Base-by-base conservation (phyloP, 2,888 invertebrate genomes). In the Amiota minor region DNA sequence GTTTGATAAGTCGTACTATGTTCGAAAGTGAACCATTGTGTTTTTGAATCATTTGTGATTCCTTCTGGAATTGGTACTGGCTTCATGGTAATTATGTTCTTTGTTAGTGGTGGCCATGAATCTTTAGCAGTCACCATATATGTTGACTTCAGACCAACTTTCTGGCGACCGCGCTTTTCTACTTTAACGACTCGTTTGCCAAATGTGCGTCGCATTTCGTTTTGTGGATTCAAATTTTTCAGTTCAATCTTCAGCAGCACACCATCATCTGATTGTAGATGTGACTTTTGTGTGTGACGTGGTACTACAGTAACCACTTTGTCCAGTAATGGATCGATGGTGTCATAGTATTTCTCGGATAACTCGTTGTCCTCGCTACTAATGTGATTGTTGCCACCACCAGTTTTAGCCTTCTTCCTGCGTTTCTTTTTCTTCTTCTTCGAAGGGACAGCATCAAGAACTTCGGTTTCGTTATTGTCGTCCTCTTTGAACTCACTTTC, bases 161-260 rank as follows among this genome's bases (percentile, higher is more conserved):
- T 89, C 71, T 91, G 91, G 1, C 91, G 86, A 1, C 93, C 91
- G 64, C 91, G 91, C 86, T 92, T 92, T 87, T 94, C 94, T 71
- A 92, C 92, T 89, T 94, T 94, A 23, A 95, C 92, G 71, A 95
- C 94, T 89, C 93, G 93, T 20, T 94, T 93, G 23, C 96, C 96
- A 91, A 96, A 96, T 84, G 95, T 95, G 84, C 93, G 92, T 76
- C 94, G 94, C 87, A 96, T 91, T 90, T 96, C 96, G 90, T 95
- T 95, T 78, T 94, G 94, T 12, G 95, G 93, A 90, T 95, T 95
- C 23, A 96, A 90, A 88, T 94, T 92, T 85, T 94, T 94, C 77
- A 92, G 91, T 77, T 95, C 94, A 45, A 95, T 92, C 69, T 89
- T 90, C 11, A 95, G 89, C 50, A 94, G 88, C 61, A 92, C 90